Percentiles rank a stretch among this genome's conserved stretches.
Conservation (phyloP, 2,888 invertebrate genomes). For the Trimorus sp. region DNA sequence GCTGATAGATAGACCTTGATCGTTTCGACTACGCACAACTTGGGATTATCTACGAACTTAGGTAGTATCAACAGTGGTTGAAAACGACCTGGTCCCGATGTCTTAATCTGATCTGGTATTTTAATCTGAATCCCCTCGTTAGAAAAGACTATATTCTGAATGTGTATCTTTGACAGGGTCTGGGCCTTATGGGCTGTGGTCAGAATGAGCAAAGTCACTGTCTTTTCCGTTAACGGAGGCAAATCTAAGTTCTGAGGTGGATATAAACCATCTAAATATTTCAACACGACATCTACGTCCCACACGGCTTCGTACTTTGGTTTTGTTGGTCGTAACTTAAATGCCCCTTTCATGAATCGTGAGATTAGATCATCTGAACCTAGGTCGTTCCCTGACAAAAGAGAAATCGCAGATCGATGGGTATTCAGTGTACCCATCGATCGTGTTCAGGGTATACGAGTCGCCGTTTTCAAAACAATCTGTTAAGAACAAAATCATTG, state of each 20-base stretch:
- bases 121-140: conserved; percentile 34
- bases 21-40: conserved; percentile 3
- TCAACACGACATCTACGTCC: conserved; percentile 64
- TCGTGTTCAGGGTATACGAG: no score
- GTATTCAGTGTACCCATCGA: conserved; percentile 8
- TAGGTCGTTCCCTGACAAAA: conserved; percentile 39
- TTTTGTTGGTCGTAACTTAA: conserved; percentile 58
- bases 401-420: conserved; percentile 47
- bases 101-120: conserved; percentile 62
- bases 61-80: conserved; percentile 43
- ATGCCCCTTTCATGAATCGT: conserved; percentile 67
- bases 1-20: background rate
- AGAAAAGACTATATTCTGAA: conserved; percentile 38
- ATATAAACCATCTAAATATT: conserved; percentile 34
- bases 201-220: conserved; percentile 56
- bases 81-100: conserved; percentile 39
- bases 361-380: conserved; percentile 52
- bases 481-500: no score
- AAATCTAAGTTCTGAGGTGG: conserved; percentile 42
- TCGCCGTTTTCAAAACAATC: background rate
- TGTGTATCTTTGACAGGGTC: conserved; percentile 56
- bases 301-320: conserved; percentile 67
- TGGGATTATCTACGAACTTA: background rate
- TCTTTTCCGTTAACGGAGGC: conserved; percentile 34
- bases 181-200: conserved; percentile 62